phyloP scores from a whole-genome alignment of 2,888 invertebrate genomes.

The Sphecodes monilicornis region DNA sequence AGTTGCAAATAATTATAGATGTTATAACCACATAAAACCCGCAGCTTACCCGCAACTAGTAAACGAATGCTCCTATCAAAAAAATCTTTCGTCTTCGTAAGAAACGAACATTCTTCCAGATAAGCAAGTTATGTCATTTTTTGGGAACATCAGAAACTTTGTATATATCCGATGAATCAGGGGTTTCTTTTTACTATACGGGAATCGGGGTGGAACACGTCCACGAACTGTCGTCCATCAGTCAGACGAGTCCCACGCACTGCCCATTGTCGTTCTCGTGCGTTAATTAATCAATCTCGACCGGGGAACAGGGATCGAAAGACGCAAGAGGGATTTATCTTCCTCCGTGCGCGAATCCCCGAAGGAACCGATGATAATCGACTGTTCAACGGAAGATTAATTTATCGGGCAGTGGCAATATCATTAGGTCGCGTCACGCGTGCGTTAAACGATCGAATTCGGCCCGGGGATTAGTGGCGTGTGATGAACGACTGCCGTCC shows the following conservation, averaged over 20 bases:
- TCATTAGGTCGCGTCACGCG: conserved; percentile 43
- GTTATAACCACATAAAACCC: no score
- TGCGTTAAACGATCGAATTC: conserved; percentile 52
- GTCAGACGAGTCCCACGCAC: conserved; percentile 49
- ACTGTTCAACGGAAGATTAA: conserved; percentile 64
- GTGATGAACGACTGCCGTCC: conserved; percentile 5
- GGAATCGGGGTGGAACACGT: conserved; percentile 43
- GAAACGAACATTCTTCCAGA: no score
- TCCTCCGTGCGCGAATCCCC: conserved; percentile 38
- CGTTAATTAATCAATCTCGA: conserved; percentile 68
- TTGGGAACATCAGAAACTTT: background rate
- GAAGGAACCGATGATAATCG: conserved; percentile 60
- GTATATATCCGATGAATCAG: background rate
- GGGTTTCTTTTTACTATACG: background rate
- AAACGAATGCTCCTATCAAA: no score
- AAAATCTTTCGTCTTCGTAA: no score
- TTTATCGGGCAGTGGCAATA: conserved; percentile 54
- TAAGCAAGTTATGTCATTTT: background rate
- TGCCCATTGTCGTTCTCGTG: conserved; percentile 46
- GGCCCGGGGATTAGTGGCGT: conserved; percentile 14
- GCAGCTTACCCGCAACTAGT: no score
- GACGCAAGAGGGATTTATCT: conserved; percentile 63
- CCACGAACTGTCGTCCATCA: conserved; percentile 56
- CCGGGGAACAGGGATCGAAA: conserved; percentile 45
- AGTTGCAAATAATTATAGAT: no score